Conservation (phyloP, 2,888 invertebrate genomes). For the Steinernema hermaphroditum region DNA sequence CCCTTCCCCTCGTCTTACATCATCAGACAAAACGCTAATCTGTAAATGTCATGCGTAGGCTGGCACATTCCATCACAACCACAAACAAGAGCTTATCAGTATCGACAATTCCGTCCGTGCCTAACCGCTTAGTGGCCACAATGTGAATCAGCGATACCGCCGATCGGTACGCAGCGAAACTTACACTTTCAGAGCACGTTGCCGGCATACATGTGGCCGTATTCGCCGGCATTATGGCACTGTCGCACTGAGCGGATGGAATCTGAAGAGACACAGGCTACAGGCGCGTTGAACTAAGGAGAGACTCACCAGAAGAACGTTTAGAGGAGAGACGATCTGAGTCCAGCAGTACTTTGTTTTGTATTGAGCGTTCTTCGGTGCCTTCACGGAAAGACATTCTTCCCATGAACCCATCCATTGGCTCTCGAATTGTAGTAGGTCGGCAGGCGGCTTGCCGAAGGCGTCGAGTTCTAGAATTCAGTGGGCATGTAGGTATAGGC, state of each 20-base stretch:
- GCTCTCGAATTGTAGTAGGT: neutral
- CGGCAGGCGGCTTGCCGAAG: neutral
- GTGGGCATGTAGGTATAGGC: neutral
- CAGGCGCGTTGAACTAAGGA: too few species aligned
- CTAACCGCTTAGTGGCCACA: too few species aligned
- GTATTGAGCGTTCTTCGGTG: neutral
- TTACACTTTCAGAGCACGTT: neutral
- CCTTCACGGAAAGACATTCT: neutral
- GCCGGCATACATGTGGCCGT: neutral
- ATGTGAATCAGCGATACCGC: too few species aligned
- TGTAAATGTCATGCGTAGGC: too few species aligned
- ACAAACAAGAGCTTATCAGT: too few species aligned
- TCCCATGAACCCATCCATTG: constrained; percentile 1
- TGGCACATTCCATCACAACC: too few species aligned
- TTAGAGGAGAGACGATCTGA: neutral
- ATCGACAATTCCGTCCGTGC: too few species aligned
- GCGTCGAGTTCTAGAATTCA: neutral
- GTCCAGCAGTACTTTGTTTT: neutral
- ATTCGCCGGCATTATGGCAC: neutral
- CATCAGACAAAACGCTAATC: too few species aligned
- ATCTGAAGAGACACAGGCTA: neutral
- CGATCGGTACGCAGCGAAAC: neutral
- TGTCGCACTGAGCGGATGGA: neutral
- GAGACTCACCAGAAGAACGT: too few species aligned
- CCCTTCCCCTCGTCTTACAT: too few species aligned